Conservation (phyloP, 35 echinoderm and acorn worm species). For the Chiridota heheva region DNA sequence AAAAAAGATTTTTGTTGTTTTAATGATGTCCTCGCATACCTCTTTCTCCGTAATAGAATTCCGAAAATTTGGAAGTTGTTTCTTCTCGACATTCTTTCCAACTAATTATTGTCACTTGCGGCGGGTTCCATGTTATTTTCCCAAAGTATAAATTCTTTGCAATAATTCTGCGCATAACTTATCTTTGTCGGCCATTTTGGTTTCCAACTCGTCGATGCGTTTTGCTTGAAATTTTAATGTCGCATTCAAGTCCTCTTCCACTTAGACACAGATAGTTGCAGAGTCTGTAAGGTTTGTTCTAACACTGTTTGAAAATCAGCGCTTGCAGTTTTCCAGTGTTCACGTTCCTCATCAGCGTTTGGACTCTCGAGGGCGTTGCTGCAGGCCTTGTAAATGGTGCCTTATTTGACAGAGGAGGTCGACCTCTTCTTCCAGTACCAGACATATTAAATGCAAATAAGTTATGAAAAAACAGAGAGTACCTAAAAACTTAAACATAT, state of each 20-base stretch:
- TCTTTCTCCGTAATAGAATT: not conserved
- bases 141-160: conserved; percentile 1
- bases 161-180: not conserved
- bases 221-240: conserved; percentile 6
- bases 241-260: conserved; percentile 1
- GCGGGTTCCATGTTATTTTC: too few species aligned
- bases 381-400: not conserved
- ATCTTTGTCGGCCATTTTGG: conserved; percentile 33
- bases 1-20: not conserved
- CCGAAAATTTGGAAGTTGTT: conserved; percentile 1
- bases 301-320: conserved; percentile 2
- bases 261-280: not conserved
- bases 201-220: not conserved
- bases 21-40: not conserved
- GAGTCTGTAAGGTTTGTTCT: not conserved
- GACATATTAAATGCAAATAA: not conserved
- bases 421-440: not conserved
- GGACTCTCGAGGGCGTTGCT: not conserved
- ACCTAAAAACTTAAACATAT: too few species aligned
- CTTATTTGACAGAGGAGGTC: not conserved
- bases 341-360: not conserved
- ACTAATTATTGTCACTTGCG: too few species aligned
- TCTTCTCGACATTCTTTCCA: not conserved
- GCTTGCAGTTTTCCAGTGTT: conserved; percentile 8
- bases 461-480: too few species aligned